Percentiles rank a stretch among this genome's conserved stretches.
Evolutionary conservation across 2,888 invertebrate genomes (phyloP).

Genomic region (Meloe dianella): DNA sequence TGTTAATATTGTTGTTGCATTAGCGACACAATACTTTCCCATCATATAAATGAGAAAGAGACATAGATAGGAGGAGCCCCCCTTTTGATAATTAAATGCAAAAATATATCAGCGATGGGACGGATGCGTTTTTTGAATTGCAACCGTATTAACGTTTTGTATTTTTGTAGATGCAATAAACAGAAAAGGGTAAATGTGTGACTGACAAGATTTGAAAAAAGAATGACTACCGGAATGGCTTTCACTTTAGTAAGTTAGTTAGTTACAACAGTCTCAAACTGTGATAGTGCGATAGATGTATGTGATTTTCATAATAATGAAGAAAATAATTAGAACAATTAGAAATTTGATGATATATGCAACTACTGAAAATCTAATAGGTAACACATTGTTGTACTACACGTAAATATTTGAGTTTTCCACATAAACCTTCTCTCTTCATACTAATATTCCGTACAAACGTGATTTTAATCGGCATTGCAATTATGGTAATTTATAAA

Average conservation of each 20-base stretch:
- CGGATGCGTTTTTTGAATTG: slow-evolving; percentile 34
- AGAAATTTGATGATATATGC: too few relatives aligned
- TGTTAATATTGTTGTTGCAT: slow-evolving; percentile 29
- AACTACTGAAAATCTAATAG: too few relatives aligned
- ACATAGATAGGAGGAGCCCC: not conserved
- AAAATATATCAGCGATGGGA: slow-evolving; percentile 43
- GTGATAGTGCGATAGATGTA: not conserved
- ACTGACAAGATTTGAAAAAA: slow-evolving; percentile 58
- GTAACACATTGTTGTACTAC: too few relatives aligned
- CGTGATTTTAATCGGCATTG: too few relatives aligned
- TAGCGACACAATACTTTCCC: slow-evolving; percentile 22
- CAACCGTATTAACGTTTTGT: slow-evolving; percentile 32
- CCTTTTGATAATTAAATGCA: slow-evolving; percentile 49
- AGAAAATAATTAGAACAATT: too few relatives aligned
- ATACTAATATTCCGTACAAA: too few relatives aligned
- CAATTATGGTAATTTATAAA: too few relatives aligned
- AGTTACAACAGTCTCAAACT: not conserved
- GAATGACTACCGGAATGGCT: slow-evolving; percentile 34
- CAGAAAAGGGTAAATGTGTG: slow-evolving; percentile 60
- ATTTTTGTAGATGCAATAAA: slow-evolving; percentile 48
- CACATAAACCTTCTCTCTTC: too few relatives aligned
- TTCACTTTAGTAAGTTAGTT: slow-evolving; percentile 6
- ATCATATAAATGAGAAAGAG: slow-evolving; percentile 15
- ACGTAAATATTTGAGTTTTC: too few relatives aligned
- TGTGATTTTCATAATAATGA: too few relatives aligned